A percentile compares a stretch with the other conserved stretches of the same genome.
These are phyloP conservation scores for Tinamus guttatus DNA, from an alignment of 2,113 vertebrate species.

Conservation along the genomic window DNA sequence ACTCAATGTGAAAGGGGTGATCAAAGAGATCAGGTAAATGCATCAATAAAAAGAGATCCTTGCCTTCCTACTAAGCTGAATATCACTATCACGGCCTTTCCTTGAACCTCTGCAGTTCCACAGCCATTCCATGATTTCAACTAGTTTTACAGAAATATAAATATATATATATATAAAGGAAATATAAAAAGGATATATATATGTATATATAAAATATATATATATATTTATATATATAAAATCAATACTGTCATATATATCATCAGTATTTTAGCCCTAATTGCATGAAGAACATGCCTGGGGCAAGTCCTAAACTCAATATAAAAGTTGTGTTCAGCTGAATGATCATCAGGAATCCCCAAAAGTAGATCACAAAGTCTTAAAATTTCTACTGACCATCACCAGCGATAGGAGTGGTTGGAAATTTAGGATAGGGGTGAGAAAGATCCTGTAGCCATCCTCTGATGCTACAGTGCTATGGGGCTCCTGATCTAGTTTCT, in stretches of 20 bases:
- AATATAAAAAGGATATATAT: too few relatives aligned
- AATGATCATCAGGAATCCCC: background rate
- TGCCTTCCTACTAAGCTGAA: background rate
- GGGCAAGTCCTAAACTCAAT: background rate
- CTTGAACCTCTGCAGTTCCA: background rate
- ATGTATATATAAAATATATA: background rate
- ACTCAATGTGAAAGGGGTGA: background rate
- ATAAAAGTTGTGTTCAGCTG: background rate
- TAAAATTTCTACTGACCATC: background rate
- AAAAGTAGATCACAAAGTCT: background rate
- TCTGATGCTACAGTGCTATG: background rate
- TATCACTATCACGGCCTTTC: background rate
- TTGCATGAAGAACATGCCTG: background rate
- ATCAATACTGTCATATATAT: accelerated
- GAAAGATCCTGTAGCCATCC: background rate
- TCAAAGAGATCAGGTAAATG: background rate
- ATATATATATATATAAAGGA: too few relatives aligned
- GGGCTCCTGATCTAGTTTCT: background rate
- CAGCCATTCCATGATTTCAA: background rate
- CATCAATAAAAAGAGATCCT: background rate
- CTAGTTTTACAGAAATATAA: background rate
- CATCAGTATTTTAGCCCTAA: background rate
- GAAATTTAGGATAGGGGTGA: background rate
- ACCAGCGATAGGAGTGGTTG: background rate
- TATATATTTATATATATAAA: background rate